phyloP scores from a whole-genome alignment of 2,113 vertebrate genomes.

The Mesoclemmys tuberculata region DNA sequence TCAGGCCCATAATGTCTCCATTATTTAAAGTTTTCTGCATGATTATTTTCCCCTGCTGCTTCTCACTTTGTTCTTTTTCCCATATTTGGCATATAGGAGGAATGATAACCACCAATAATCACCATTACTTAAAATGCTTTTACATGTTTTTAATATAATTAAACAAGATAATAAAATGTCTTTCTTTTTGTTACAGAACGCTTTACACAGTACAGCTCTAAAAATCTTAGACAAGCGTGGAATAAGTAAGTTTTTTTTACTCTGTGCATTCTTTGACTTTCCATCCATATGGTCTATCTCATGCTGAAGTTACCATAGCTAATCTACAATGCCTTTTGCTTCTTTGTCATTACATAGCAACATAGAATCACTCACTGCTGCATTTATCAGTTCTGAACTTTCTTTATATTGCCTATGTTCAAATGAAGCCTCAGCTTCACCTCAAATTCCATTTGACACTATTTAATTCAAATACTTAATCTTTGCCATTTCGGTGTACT shows the following conservation, averaged over 20 bases:
- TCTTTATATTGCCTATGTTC: background rate
- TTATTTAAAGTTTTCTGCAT: background rate
- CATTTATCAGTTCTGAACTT: background rate
- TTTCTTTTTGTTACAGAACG: conserved; percentile 85
- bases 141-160: background rate
- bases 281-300: background rate
- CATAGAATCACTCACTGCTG: background rate
- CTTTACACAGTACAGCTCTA: conserved; percentile 92
- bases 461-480: conserved; percentile 24
- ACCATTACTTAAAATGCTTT: background rate
- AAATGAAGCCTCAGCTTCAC: background rate
- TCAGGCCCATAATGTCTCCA: background rate
- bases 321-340: background rate
- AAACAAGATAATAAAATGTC: conserved; percentile 29
- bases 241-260: conserved; percentile 90
- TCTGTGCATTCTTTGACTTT: background rate
- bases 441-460: background rate
- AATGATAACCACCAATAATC: background rate
- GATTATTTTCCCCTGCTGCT: background rate
- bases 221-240: conserved; percentile 97
- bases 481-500: background rate
- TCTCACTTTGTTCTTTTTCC: background rate
- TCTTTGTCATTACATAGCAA: background rate
- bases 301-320: conserved; percentile 6
- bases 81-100: background rate